phyloP scores from a whole-genome alignment of 92 coral and sea anemone species.

The Bergia puertoricense region DNA sequence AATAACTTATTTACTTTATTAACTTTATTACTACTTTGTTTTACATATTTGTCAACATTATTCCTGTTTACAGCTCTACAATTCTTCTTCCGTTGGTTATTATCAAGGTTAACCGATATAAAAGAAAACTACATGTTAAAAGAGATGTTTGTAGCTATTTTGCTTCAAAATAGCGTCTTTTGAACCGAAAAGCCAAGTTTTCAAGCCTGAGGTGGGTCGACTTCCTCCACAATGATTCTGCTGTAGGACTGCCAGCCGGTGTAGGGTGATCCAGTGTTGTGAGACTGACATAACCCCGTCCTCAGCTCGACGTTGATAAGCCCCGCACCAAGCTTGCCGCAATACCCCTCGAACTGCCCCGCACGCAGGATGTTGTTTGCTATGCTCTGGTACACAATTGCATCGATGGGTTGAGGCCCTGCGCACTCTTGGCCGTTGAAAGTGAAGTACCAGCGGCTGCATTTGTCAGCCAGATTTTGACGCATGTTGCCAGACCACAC shows the following conservation, averaged over 20 bases:
- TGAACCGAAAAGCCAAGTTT: too few relatives aligned
- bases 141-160: too few relatives aligned
- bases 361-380: not conserved
- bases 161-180: too few relatives aligned
- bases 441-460: slow-evolving; percentile 36
- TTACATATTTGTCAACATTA: too few relatives aligned
- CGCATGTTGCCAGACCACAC: slow-evolving; percentile 13
- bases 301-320: not conserved
- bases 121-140: too few relatives aligned
- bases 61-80: too few relatives aligned
- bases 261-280: not conserved
- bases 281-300: not conserved
- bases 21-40: too few relatives aligned
- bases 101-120: too few relatives aligned
- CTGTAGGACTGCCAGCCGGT: slow-evolving; percentile 19
- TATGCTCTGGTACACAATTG: not conserved
- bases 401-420: slow-evolving; percentile 14
- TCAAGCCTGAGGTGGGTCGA: not conserved
- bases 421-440: slow-evolving; percentile 26
- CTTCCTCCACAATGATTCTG: slow-evolving; percentile 29
- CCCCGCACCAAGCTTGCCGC: not conserved
- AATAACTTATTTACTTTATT: too few relatives aligned
- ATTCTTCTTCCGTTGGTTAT: too few relatives aligned
- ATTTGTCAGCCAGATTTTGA: not conserved
- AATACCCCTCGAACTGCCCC: slow-evolving; percentile 9